These are phyloP conservation scores for Bombyx mori DNA, from an alignment of 1,140 invertebrate genomes.

Conservation along the genomic window DNA sequence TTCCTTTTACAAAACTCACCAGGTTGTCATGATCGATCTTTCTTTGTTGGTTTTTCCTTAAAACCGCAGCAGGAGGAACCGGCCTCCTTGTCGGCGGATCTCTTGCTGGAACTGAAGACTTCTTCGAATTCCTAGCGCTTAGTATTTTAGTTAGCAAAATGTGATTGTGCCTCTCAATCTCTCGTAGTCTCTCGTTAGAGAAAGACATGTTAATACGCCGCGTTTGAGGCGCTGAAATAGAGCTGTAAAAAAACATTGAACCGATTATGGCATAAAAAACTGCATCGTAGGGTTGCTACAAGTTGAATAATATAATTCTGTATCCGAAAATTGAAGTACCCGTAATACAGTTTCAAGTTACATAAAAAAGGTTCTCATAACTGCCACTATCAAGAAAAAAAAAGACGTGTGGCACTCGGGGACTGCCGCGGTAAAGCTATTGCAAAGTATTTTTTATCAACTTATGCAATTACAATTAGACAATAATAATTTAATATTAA, in stretches of 20 bases:
- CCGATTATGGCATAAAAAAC: too few species aligned
- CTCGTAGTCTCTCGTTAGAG: constrained; percentile 58
- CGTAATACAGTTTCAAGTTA: too few species aligned
- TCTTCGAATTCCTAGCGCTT: constrained; percentile 42
- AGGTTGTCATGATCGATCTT: constrained; percentile 64
- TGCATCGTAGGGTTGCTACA: too few species aligned
- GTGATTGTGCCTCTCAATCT: constrained; percentile 66
- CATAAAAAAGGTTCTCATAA: too few species aligned
- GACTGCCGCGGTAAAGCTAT: too few species aligned
- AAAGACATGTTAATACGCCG: constrained; percentile 66
- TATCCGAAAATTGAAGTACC: too few species aligned
- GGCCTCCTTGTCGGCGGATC: constrained; percentile 26
- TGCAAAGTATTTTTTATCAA: too few species aligned
- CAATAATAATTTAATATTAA: too few species aligned
- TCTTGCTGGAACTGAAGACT: constrained; percentile 35
- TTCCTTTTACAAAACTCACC: constrained; percentile 26
- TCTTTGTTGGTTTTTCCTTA: constrained; percentile 47
- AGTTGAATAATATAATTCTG: too few species aligned
- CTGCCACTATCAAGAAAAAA: too few species aligned
- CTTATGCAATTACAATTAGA: too few species aligned
- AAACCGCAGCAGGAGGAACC: constrained; percentile 41
- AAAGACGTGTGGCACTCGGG: too few species aligned
- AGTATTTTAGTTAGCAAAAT: constrained; percentile 64
- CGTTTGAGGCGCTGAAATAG: constrained; percentile 36
- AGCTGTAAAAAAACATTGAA: constrained; percentile 29